Evolutionary conservation across 2,113 vertebrate species (phyloP).

Genomic region (Eulemur macaco): DNA sequence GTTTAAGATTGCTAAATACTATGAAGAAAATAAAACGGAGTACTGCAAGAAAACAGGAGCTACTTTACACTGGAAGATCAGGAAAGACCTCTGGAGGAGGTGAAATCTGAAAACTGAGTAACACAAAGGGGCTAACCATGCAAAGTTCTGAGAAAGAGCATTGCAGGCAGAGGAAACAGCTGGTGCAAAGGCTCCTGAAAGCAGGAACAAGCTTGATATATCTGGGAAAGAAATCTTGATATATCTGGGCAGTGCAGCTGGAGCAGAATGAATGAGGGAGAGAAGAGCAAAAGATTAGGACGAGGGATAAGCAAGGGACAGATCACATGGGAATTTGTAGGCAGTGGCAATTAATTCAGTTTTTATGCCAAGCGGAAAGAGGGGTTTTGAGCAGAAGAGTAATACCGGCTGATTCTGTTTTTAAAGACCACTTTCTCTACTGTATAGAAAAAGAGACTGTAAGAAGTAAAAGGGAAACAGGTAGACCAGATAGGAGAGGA

Average conservation of each 20-base stretch:
- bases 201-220: neutral
- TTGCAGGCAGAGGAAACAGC: slow-evolving; percentile 13
- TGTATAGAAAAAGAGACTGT: neutral
- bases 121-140: neutral
- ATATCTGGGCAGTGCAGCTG: neutral
- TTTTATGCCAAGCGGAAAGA: neutral
- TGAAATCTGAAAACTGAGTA: neutral
- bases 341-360: neutral
- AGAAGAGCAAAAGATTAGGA: neutral
- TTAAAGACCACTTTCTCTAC: neutral
- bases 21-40: neutral
- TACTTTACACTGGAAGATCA: neutral
- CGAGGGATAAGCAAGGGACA: neutral
- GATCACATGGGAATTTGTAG: neutral
- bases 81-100: neutral
- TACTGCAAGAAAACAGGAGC: neutral
- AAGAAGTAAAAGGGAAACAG: neutral
- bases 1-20: neutral
- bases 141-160: neutral
- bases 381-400: neutral
- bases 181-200: neutral
- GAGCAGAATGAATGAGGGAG: neutral
- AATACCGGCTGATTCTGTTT: neutral
- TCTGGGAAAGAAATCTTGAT: slow-evolving; percentile 6
- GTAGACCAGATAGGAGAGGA: neutral